Evolutionary conservation across 2,797 vertebrate genomes (phyloP).

Genomic region (Paedocypris micromegethes): DNA sequence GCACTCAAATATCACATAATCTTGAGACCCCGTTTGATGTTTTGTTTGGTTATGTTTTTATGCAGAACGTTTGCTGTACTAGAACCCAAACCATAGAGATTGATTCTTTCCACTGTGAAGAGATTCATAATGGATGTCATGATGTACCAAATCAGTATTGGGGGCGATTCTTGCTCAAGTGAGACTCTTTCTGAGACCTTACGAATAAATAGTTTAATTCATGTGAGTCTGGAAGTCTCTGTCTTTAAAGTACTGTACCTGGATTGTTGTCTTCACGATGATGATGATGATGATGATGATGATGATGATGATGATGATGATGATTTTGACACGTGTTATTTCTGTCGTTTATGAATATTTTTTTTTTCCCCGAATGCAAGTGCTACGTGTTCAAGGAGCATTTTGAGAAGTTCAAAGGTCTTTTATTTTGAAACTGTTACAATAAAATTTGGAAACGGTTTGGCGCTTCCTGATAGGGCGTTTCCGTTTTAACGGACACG

Average conservation of each 20-base stretch:
- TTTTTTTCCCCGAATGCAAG: neutral
- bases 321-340: too few species aligned
- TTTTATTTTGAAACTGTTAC: constrained; percentile 26
- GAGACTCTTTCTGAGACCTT: constrained; percentile 77
- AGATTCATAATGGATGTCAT: constrained; percentile 81
- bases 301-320: too few species aligned
- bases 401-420: neutral
- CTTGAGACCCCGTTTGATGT: constrained; percentile 69
- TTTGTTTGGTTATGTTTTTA: constrained; percentile 58
- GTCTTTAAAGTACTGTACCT: constrained; percentile 38
- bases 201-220: constrained; percentile 81
- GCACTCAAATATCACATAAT: constrained; percentile 75
- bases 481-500: neutral
- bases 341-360: neutral
- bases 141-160: constrained; percentile 83
- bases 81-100: constrained; percentile 75
- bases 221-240: constrained; percentile 57
- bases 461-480: neutral
- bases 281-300: neutral
- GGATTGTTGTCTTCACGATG: constrained; percentile 24
- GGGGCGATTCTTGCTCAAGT: constrained; percentile 71
- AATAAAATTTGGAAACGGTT: neutral
- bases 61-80: constrained; percentile 70
- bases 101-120: constrained; percentile 78
- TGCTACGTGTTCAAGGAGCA: neutral